Evolutionary conservation across 2,888 invertebrate genomes (phyloP).

Genomic region (Bembecia ichneumoniformis): DNA sequence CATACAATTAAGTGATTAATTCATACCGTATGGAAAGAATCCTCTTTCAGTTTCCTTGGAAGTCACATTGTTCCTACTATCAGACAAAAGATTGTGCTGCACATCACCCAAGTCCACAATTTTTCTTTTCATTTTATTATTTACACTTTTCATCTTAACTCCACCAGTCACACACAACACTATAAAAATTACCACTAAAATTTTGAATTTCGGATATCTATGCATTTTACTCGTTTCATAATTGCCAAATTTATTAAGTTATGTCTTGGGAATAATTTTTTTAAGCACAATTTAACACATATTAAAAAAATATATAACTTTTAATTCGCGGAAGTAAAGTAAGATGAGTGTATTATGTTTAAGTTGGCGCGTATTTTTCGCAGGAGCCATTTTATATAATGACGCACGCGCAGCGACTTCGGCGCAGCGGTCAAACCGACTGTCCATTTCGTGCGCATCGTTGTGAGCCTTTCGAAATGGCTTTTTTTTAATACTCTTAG

Average conservation of each 20-base stretch:
- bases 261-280: conserved; percentile 9
- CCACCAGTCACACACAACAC: conserved; percentile 25
- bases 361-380: conserved; percentile 40
- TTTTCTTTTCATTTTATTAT: conserved; percentile 25
- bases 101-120: conserved; percentile 16
- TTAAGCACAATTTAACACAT: conserved; percentile 1
- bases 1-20: neutral
- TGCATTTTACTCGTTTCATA: conserved; percentile 36
- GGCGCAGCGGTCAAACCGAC: conserved; percentile 21
- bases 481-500: conserved; percentile 9
- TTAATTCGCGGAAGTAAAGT: neutral
- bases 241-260: conserved; percentile 8
- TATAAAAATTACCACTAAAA: conserved; percentile 29
- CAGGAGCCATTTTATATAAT: conserved; percentile 33
- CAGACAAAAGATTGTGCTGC: conserved; percentile 11
- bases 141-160: conserved; percentile 11
- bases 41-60: conserved; percentile 27
- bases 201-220: conserved; percentile 34
- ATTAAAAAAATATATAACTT: neutral
- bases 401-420: conserved; percentile 42
- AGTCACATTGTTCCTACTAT: conserved; percentile 13
- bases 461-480: conserved; percentile 10
- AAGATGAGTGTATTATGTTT: conserved; percentile 26
- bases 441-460: conserved; percentile 13
- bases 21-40: conserved; percentile 36